These are phyloP conservation scores for Malurus cyaneus DNA, from an alignment of 2,113 vertebrate genomes.

Conservation along the genomic window DNA sequence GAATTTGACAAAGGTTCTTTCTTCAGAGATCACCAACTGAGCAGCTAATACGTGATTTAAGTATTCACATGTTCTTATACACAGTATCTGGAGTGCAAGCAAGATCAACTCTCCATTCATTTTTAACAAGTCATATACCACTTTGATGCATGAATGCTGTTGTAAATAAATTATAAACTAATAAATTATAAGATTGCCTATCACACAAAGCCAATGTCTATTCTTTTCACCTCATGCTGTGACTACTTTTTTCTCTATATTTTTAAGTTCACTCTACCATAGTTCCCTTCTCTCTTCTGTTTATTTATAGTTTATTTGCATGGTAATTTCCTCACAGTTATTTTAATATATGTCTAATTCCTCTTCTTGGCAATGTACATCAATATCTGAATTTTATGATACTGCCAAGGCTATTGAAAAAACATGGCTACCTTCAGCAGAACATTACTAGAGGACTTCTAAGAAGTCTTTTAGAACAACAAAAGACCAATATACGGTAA, in stretches of 20 bases:
- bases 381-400: neutral
- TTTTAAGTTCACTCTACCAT: neutral
- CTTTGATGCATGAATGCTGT: slow-evolving; percentile 25
- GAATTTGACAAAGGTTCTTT: neutral
- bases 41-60: neutral
- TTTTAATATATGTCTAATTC: neutral
- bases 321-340: neutral
- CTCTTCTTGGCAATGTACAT: neutral
- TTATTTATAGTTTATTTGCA: neutral
- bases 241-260: slow-evolving; percentile 30
- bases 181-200: slow-evolving; percentile 51
- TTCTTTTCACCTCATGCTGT: neutral
- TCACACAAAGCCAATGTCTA: slow-evolving; percentile 7
- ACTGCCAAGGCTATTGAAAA: neutral
- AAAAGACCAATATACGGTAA: neutral
- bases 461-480: neutral
- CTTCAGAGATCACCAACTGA: neutral
- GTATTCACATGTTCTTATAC: slow-evolving; percentile 11
- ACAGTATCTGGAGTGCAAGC: neutral
- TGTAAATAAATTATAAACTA: slow-evolving; percentile 65
- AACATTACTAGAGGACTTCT: neutral
- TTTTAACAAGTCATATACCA: slow-evolving; percentile 22
- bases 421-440: neutral
- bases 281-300: neutral
- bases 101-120: neutral